These are phyloP conservation scores for Crocallis elinguaria DNA, from an alignment of 2,888 invertebrate species.

Conservation along the genomic window DNA sequence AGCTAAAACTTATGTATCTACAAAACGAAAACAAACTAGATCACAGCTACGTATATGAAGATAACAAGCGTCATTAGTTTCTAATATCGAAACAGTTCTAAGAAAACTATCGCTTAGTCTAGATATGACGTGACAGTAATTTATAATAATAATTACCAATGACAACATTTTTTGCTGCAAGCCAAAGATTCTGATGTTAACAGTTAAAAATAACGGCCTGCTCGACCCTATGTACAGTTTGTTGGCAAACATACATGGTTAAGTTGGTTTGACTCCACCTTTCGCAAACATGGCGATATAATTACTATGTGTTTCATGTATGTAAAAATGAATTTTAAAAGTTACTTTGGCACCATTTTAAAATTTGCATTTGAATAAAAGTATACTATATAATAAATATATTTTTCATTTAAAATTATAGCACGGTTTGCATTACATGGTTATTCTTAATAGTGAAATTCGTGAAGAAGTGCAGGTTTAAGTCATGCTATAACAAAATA, in stretches of 20 bases:
- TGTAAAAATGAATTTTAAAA: too few species aligned
- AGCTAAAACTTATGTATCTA: too few species aligned
- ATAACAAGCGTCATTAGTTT: slow-evolving; percentile 27
- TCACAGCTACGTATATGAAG: slow-evolving; percentile 3
- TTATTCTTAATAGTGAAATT: too few species aligned
- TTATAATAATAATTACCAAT: too few species aligned
- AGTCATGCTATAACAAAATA: background rate
- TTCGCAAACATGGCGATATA: background rate
- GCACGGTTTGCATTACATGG: too few species aligned
- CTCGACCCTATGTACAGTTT: background rate
- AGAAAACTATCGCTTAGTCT: slow-evolving; percentile 20
- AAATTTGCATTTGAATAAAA: too few species aligned
- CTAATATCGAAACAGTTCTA: slow-evolving; percentile 30
- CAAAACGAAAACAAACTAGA: background rate
- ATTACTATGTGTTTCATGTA: too few species aligned
- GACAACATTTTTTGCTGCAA: too few species aligned
- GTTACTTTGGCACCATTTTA: too few species aligned
- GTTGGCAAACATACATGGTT: background rate
- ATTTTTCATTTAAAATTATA: too few species aligned
- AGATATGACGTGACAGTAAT: background rate
- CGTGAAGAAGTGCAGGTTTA: background rate
- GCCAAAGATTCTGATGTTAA: background rate
- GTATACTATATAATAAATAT: too few species aligned
- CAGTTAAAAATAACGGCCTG: slow-evolving; percentile 5
- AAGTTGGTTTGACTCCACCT: slow-evolving; percentile 1